phyloP scores from a whole-genome alignment of 1,140 invertebrate genomes.

The Thaumatotibia leucotreta region DNA sequence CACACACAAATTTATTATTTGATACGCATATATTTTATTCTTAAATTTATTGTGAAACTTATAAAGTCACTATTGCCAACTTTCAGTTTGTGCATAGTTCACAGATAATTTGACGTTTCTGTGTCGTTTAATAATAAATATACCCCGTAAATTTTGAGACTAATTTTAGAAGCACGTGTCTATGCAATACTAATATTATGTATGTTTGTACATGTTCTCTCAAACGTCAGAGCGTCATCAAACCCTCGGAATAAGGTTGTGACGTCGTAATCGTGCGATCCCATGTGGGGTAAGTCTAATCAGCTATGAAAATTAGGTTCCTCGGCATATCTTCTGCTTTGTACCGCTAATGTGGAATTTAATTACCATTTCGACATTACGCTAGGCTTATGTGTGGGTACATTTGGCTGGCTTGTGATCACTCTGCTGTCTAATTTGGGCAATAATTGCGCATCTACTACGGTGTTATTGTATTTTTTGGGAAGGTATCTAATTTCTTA shows the following conservation, averaged over 20 bases:
- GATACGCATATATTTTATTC: too few relatives aligned
- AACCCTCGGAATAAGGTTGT: constrained; percentile 38
- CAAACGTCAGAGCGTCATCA: background rate
- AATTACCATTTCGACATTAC: constrained; percentile 72
- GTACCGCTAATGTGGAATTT: constrained; percentile 66
- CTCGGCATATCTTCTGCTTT: constrained; percentile 68
- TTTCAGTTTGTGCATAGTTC: too few relatives aligned
- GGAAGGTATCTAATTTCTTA: background rate
- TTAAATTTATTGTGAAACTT: too few relatives aligned
- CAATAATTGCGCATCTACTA: constrained; percentile 20
- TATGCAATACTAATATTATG: too few relatives aligned
- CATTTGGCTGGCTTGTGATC: constrained; percentile 17
- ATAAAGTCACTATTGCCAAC: too few relatives aligned
- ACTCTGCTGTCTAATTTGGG: constrained; percentile 58
- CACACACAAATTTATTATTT: too few relatives aligned
- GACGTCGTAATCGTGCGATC: constrained; percentile 56
- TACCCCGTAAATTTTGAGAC: too few relatives aligned
- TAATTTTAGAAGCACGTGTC: too few relatives aligned
- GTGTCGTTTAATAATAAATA: too few relatives aligned
- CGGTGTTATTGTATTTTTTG: background rate
- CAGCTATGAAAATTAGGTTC: constrained; percentile 76
- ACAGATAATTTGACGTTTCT: too few relatives aligned
- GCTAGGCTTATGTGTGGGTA: constrained; percentile 32
- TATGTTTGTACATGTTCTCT: too few relatives aligned
- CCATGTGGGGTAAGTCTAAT: constrained; percentile 70